phyloP scores from a whole-genome alignment of 1,140 invertebrate genomes.

The Apis laboriosa region DNA sequence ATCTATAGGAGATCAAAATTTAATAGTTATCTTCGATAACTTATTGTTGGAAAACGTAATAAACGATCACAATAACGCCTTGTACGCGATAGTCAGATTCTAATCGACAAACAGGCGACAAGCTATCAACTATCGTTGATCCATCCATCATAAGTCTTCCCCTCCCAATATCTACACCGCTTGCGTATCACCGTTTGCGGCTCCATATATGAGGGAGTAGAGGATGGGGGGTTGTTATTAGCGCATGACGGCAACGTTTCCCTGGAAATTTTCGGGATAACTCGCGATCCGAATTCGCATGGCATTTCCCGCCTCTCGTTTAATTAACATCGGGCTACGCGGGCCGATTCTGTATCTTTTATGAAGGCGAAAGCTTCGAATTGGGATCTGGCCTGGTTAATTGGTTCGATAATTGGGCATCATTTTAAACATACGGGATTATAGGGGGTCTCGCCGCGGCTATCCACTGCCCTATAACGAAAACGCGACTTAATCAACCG shows the following conservation, averaged over 20 bases:
- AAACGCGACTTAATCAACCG: conserved; percentile 2
- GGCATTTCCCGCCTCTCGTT: conserved; percentile 43
- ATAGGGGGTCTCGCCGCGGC: conserved; percentile 19
- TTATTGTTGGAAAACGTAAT: too few relatives aligned
- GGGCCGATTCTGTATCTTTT: conserved; percentile 56
- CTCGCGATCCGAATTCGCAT: conserved; percentile 41
- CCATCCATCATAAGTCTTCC: conserved; percentile 30
- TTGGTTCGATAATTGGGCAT: conserved; percentile 64
- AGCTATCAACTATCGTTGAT: conserved; percentile 19
- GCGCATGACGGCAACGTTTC: conserved; percentile 32
- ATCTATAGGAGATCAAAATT: too few relatives aligned
- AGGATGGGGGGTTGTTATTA: conserved; percentile 40
- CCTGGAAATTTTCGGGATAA: conserved; percentile 49
- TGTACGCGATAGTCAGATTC: not conserved
- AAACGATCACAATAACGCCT: too few relatives aligned
- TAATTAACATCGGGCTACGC: conserved; percentile 63
- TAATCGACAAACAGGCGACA: conserved; percentile 4
- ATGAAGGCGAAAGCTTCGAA: conserved; percentile 15
- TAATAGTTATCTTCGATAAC: too few relatives aligned
- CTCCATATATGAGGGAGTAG: conserved; percentile 15
- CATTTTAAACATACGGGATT: conserved; percentile 40
- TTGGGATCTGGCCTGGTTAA: conserved; percentile 48
- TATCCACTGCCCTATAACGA: not conserved
- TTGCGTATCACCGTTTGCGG: conserved; percentile 30
- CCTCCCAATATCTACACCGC: conserved; percentile 2